These are phyloP conservation scores for Trididemnum clinides DNA, from an alignment of 23 tunicate species.

Conservation along the genomic window DNA sequence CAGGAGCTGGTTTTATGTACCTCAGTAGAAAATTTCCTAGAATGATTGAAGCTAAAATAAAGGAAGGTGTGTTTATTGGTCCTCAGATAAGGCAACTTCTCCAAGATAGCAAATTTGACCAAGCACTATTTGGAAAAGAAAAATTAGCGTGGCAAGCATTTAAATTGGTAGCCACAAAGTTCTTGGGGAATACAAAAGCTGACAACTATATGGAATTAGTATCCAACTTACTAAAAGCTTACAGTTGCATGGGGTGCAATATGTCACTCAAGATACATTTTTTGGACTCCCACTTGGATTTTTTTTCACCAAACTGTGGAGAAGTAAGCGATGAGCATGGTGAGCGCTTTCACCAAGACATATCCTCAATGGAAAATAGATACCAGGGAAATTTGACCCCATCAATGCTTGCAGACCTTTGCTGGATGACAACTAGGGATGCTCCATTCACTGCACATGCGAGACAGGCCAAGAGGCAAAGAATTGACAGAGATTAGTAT, in stretches of 20 bases:
- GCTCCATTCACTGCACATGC: constrained; percentile 13
- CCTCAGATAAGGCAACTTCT: constrained; percentile 49
- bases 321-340: constrained; percentile 42
- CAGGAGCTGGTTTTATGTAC: constrained; percentile 40
- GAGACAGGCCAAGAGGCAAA: constrained; percentile 46
- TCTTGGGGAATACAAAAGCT: constrained; percentile 36
- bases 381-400: constrained; percentile 30
- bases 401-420: constrained; percentile 38
- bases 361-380: constrained; percentile 36
- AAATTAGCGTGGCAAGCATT: constrained; percentile 43
- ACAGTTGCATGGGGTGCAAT: constrained; percentile 39
- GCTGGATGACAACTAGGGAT: constrained; percentile 38
- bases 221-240: constrained; percentile 39
- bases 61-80: constrained; percentile 46
- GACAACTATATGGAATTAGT: constrained; percentile 40
- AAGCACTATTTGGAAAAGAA: constrained; percentile 13
- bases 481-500: neutral
- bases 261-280: constrained; percentile 52
- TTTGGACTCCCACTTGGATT: constrained; percentile 53
- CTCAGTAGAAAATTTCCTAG: constrained; percentile 9
- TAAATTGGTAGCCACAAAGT: constrained; percentile 29
- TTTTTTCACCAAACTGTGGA: constrained; percentile 37
- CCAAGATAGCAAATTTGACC: constrained; percentile 28
- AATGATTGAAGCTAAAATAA: constrained; percentile 31
- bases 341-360: constrained; percentile 34